phyloP scores from a whole-genome alignment of 2,888 invertebrate genomes.

The Mythimna ferrago region DNA sequence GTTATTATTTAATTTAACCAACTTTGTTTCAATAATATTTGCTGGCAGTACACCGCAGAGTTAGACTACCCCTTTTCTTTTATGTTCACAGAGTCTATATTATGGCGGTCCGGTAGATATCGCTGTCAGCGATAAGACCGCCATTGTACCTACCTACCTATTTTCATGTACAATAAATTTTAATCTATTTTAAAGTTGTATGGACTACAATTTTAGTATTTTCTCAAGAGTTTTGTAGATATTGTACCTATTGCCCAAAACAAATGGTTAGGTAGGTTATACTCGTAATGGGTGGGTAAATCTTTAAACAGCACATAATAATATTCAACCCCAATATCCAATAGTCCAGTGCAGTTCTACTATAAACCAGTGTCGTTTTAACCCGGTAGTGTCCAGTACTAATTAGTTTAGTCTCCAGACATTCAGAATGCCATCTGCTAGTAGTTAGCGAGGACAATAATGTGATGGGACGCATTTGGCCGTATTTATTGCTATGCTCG shows the following conservation, averaged over 20 bases:
- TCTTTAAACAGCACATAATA: neutral
- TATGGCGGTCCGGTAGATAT: too few relatives aligned
- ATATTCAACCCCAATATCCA: neutral
- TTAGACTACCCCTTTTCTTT: too few relatives aligned
- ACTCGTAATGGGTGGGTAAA: too few relatives aligned
- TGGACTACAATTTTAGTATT: neutral
- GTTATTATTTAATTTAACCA: too few relatives aligned
- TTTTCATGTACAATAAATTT: too few relatives aligned
- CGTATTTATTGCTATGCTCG: slow-evolving; percentile 27
- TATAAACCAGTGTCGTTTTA: neutral
- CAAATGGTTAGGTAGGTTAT: too few relatives aligned
- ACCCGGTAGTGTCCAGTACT: slow-evolving; percentile 4
- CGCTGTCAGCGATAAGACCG: too few relatives aligned
- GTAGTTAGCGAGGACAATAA: slow-evolving; percentile 41
- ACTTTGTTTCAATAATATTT: too few relatives aligned
- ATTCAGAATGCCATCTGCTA: slow-evolving; percentile 30
- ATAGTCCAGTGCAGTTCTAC: neutral
- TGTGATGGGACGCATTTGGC: slow-evolving; percentile 36
- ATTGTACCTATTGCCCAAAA: too few relatives aligned
- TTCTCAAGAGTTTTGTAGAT: neutral
- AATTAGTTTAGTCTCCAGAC: slow-evolving; percentile 14
- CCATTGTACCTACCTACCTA: too few relatives aligned
- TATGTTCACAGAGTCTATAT: too few relatives aligned
- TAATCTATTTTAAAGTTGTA: neutral
- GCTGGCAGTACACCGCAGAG: too few relatives aligned